A percentile compares a stretch with the other conserved stretches of the same genome.
phyloP scores from a whole-genome alignment of 2,113 vertebrate species.

The Xenotilapia caudafasciata region DNA sequence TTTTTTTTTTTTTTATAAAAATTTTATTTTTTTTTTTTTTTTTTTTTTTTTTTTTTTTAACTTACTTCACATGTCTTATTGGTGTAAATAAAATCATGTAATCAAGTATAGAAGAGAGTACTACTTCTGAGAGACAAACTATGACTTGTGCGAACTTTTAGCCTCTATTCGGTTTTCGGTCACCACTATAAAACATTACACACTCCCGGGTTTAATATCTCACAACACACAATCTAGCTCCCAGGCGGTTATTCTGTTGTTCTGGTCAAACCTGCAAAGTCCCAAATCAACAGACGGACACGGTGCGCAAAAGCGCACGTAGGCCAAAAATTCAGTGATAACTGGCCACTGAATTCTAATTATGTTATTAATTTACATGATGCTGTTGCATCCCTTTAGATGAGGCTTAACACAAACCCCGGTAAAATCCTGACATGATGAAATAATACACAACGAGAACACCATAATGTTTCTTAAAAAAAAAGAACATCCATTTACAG shows the following conservation, averaged over 20 bases:
- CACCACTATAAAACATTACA: neutral
- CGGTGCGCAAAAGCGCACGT: constrained; percentile 30
- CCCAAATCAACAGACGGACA: neutral
- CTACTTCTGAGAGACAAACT: neutral
- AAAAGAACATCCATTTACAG: neutral
- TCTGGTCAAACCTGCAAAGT: neutral
- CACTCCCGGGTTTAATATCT: neutral
- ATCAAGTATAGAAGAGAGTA: neutral
- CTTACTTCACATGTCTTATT: neutral
- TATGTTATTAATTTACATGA: neutral
- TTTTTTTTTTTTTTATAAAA: too few species aligned
- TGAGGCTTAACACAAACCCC: neutral
- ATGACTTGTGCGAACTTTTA: neutral
- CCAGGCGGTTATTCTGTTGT: neutral
- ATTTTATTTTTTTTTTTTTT: too few species aligned
- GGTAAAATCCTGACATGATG: neutral
- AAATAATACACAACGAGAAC: neutral
- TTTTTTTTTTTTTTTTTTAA: neutral
- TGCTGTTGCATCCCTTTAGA: neutral
- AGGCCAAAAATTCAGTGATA: neutral
- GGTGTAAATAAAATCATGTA: neutral
- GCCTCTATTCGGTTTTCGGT: neutral
- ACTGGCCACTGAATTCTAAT: neutral
- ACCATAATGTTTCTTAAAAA: neutral
- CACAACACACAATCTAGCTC: neutral